Base-by-base conservation (phyloP, 1,140 invertebrate genomes). In the Portunus trituberculatus region DNA sequence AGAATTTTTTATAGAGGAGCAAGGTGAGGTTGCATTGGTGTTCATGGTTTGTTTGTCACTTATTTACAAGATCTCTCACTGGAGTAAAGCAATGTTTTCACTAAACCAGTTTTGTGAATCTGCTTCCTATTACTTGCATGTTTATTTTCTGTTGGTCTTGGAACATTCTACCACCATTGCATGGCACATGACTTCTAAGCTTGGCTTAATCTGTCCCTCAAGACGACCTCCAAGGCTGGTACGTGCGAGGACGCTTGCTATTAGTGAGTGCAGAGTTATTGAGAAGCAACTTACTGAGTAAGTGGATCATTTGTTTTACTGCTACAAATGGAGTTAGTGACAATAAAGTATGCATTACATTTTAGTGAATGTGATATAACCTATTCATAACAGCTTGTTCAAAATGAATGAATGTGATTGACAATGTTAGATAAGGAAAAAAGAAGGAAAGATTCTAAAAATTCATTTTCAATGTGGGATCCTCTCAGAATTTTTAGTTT, bases 241-340 rank as follows among this genome's bases (percentile, higher is more conserved):
- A 25, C 91, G 94, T 48, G 46, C 94, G 10, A 92, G 32, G 52
- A 95, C 94, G 16, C 84, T 95, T 39, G 91, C 90, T 12, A 67
- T 67, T 31, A 88, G 45, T 82, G 94, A 95, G 46, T 92, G 94
- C 84, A 31, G 59, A 45, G 32, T 76, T 45, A 29, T 29, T 39
- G 45, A 93, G 83, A 20, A 88, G 32, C 82, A 39, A 14, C 91
- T 95, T 14, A 45, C 28, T 8, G 48, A 82, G 93, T 94, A 91
- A 94, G 93, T 94, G n/a, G 20, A 29, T 46, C 76, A 28, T 90
- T 45, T 0, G 46, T 25, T 91, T 29, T 46, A n/a, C 10, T 31
- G 14, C 2, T 46, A 29, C 14, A 84, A 32, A 16, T 48, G 39
- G 20, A n/a, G 25, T n/a, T 25, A 12, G n/a, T 76, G 67, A n/a